phyloP scores from a whole-genome alignment of 1,140 invertebrate species.

The Trichogramma pretiosum region DNA sequence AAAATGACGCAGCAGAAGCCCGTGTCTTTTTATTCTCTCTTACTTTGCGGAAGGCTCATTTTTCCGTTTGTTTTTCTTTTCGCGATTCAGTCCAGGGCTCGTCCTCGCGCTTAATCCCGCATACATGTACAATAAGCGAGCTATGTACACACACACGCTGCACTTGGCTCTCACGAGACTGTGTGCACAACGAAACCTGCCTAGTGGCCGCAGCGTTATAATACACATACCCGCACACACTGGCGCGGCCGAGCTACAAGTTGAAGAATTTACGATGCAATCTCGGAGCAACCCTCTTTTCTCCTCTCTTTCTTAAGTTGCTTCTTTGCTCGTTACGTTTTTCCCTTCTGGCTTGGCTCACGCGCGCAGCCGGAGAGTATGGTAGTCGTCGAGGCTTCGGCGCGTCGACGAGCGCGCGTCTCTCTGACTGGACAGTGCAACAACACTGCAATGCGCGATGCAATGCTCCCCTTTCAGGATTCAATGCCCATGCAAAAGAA shows the following conservation, averaged over 20 bases:
- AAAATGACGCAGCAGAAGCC: background rate
- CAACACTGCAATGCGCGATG: too few species aligned
- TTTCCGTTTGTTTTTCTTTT: too few species aligned
- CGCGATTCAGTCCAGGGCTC: too few species aligned
- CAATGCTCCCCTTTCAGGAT: too few species aligned
- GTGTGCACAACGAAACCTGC: background rate
- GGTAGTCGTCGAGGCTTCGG: background rate
- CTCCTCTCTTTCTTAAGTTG: constrained; percentile 6
- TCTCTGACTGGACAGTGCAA: too few species aligned
- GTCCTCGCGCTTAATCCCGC: too few species aligned
- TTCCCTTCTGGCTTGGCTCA: constrained; percentile 17
- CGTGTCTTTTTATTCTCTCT: too few species aligned
- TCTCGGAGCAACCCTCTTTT: constrained; percentile 12
- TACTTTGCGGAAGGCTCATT: too few species aligned
- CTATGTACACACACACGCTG: background rate
- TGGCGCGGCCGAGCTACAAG: background rate
- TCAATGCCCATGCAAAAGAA: constrained; percentile 42
- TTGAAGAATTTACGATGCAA: constrained; percentile 19
- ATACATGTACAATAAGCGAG: too few species aligned
- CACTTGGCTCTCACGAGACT: background rate
- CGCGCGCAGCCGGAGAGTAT: background rate
- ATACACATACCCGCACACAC: background rate
- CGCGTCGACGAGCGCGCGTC: constrained; percentile 10
- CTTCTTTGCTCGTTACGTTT: constrained; percentile 14
- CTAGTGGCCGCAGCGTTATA: background rate